phyloP scores from a whole-genome alignment of 2,888 invertebrate species.

The Ptychoptera contaminata region DNA sequence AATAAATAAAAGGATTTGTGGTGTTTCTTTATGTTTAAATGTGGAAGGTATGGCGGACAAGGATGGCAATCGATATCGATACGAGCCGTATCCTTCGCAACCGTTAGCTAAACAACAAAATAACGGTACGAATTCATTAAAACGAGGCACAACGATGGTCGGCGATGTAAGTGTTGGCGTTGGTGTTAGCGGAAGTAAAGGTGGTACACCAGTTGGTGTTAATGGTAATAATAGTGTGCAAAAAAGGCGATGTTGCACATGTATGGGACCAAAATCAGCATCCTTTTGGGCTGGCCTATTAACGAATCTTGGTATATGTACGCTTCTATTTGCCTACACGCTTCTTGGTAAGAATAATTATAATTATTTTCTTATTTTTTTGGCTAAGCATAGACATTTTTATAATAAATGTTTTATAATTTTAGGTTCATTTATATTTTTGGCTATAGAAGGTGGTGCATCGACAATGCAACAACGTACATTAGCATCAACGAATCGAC shows the following conservation, averaged over 20 bases:
- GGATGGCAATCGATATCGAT: slow-evolving; percentile 26
- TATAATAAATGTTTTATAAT: slow-evolving; percentile 1
- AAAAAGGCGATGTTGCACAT: slow-evolving; percentile 14
- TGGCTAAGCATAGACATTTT: neutral
- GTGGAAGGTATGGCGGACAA: slow-evolving; percentile 14
- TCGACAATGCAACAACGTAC: slow-evolving; percentile 34
- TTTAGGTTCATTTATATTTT: slow-evolving; percentile 62
- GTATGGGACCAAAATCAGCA: slow-evolving; percentile 18
- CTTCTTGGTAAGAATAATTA: slow-evolving; percentile 37
- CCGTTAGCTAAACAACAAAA: slow-evolving; percentile 12
- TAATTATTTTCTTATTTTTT: neutral
- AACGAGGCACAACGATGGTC: slow-evolving; percentile 12
- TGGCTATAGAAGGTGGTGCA: slow-evolving; percentile 61
- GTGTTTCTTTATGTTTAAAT: no score
- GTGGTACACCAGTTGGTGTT: neutral
- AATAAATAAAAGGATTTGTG: no score
- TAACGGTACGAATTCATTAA: slow-evolving; percentile 19
- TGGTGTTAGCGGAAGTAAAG: neutral
- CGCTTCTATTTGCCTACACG: slow-evolving; percentile 66
- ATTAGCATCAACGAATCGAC: slow-evolving; percentile 35
- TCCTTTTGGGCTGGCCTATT: slow-evolving; percentile 47
- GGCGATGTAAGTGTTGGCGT: slow-evolving; percentile 6
- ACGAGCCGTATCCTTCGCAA: slow-evolving; percentile 29
- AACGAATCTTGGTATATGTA: slow-evolving; percentile 70
- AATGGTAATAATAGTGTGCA: neutral